These are phyloP conservation scores for Hyla sarda DNA, from an alignment of 2,113 vertebrate species.

Conservation along the genomic window DNA sequence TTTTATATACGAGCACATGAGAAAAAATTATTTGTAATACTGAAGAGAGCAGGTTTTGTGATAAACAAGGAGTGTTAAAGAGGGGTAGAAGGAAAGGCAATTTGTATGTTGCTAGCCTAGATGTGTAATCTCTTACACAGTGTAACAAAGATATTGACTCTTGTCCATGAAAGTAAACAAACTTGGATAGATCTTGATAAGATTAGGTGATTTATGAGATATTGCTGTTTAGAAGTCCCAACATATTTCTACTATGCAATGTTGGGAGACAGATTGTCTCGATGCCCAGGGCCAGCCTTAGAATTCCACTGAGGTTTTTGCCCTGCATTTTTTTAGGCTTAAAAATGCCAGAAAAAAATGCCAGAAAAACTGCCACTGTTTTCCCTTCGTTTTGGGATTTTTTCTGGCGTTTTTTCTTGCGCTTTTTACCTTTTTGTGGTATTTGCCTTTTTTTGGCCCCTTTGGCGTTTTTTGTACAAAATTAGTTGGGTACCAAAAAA, in stretches of 20 bases:
- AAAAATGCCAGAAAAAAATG: no score
- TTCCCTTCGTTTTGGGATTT: no score
- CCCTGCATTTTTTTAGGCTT: no score
- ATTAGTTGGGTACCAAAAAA: no score
- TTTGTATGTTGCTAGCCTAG: not conserved
- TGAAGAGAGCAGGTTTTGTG: not conserved
- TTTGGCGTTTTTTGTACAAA: no score
- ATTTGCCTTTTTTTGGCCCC: no score
- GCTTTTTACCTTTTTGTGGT: no score
- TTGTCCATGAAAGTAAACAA: not conserved
- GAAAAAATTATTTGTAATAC: not conserved
- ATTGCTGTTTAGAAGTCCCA: not conserved
- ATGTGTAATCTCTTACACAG: not conserved
- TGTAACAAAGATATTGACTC: not conserved
- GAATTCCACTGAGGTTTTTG: no score
- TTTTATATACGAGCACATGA: not conserved
- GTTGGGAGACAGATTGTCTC: not conserved
- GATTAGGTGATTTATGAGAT: no score
- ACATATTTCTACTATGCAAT: not conserved
- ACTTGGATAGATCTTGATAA: not conserved
- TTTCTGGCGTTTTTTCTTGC: no score
- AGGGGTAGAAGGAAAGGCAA: not conserved
- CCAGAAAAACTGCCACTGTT: no score
- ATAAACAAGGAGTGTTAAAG: not conserved
- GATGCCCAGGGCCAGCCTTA: not conserved